Percentiles rank a stretch among this genome's conserved stretches.
Evolutionary conservation across 2,113 vertebrate species (phyloP).

Genomic region (Pterocles gutturalis): DNA sequence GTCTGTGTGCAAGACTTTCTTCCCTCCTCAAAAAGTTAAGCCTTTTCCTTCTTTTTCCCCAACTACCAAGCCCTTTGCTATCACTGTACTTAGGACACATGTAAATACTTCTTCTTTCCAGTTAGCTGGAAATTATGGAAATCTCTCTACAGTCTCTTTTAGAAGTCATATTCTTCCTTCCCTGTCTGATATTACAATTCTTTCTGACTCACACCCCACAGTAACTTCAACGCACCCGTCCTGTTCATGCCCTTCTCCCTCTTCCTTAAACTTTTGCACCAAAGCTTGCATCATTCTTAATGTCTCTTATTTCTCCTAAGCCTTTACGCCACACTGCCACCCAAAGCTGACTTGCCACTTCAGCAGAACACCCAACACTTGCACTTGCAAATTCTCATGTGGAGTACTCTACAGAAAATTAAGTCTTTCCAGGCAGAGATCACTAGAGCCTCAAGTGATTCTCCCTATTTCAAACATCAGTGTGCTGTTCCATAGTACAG

Average conservation of each 20-base stretch:
- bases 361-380: background rate
- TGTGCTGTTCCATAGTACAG: background rate
- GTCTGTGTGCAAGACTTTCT: background rate
- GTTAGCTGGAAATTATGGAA: background rate
- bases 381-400: background rate
- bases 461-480: background rate
- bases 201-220: background rate
- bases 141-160: background rate
- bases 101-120: background rate
- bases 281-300: background rate
- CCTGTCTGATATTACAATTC: background rate
- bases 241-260: background rate
- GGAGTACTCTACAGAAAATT: background rate
- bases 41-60: background rate
- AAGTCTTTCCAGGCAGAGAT: background rate
- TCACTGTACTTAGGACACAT: background rate
- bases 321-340: background rate
- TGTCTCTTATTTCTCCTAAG: background rate
- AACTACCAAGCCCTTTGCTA: background rate
- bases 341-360: background rate
- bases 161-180: background rate
- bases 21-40: background rate
- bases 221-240: background rate
- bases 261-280: background rate
- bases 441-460: background rate